A percentile compares a stretch with the other conserved stretches of the same genome.
Evolutionary conservation across 2,888 invertebrate genomes (phyloP).

Genomic region (Cataglyphis livida): DNA sequence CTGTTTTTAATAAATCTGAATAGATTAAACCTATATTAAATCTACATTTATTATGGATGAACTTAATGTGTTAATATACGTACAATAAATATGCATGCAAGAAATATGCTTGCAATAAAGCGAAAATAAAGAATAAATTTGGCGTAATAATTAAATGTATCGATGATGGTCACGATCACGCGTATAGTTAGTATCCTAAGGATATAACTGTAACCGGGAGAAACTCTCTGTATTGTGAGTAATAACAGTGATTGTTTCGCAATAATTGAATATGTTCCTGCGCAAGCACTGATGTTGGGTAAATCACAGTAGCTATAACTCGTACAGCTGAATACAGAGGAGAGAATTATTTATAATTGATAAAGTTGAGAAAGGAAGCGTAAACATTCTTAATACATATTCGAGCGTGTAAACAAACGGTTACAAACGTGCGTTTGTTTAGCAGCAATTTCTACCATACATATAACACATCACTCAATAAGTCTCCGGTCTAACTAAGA

Average conservation of each 20-base stretch:
- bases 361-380: not conserved
- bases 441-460: not conserved
- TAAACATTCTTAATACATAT: not conserved
- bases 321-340: not conserved
- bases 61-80: not conserved
- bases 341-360: not conserved
- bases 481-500: too few relatives aligned
- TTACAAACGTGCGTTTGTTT: not conserved
- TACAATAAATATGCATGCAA: not conserved
- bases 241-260: slow-evolving; percentile 29
- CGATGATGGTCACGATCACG: not conserved
- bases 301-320: not conserved
- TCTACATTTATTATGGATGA: not conserved
- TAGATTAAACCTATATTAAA: not conserved
- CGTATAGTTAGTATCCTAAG: slow-evolving; percentile 12
- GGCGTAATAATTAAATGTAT: slow-evolving; percentile 35
- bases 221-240: slow-evolving; percentile 32
- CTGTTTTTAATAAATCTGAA: not conserved
- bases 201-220: slow-evolving; percentile 17
- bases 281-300: not conserved
- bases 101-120: not conserved
- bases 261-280: slow-evolving; percentile 25
- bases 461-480: not conserved
- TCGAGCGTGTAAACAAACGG: not conserved
- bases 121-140: slow-evolving; percentile 4